Evolutionary conservation across 1,140 invertebrate species (phyloP), one percentile per base, ranked within the genome.

Genomic region (Parapsyche elsis): DNA sequence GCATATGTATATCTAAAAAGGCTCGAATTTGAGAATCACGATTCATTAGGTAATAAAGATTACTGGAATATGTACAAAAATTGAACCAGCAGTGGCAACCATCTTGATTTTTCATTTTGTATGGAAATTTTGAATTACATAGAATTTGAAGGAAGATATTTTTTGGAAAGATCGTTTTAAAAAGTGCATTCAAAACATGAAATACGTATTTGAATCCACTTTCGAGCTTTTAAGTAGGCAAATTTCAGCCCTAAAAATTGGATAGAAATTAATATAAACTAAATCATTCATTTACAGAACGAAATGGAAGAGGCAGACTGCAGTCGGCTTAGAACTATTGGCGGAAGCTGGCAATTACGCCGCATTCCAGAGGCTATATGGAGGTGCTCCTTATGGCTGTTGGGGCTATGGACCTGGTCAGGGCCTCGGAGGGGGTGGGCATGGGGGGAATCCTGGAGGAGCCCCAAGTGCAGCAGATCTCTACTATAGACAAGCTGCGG

Each of bases 221-320:
- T 59, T n/a, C 10, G 10, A 5, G 10, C 5, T 4, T 59, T 21
- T 38, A 38, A 1, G 2, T 1, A 38, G 10, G 14, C 53, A 59
- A 10, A 59, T 59, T 59, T 21, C 53, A 21, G 30, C 30, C 30
- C 7, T 4, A 7, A 38, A 38, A 38, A 38, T 38, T 38, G 30
- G 1, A 38, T 38, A 4, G 2, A 38, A 4, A 38, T 38, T 38
- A 9, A 49, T 21, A 16, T 0, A 46, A 57, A 75, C 10, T 30
- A 53, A 71, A 9, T 75, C 74, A 85, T 87, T 86, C 90, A 84
- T 87, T 90, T 90, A 10, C 92, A 99, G 98, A 90, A 99, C 98
- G 84, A 99, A 99, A 91, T 99, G 98, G 98, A 99, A 99, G 88
- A 92, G 98, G 5, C 98, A 99, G 88, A 98, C 98, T 1, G 97